Base-by-base conservation (phyloP, 2,888 invertebrate species). In the Alsophila aescularia region DNA sequence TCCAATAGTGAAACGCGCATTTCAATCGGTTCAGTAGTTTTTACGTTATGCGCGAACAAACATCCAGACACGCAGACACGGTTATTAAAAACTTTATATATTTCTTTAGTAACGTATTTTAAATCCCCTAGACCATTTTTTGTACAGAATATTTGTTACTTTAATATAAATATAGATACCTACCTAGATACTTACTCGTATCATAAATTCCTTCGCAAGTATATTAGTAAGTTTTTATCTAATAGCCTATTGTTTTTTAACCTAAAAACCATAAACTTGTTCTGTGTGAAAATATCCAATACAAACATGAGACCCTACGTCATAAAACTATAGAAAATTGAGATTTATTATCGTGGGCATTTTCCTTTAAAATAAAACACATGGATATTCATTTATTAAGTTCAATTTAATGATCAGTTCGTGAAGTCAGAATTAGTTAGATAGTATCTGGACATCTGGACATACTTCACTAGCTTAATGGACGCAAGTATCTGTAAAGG, bases 331-430 rank as follows among this genome's bases (percentile, higher is more conserved):
- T 29, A 10, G 10, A 3, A 27, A 6, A 27, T 27, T 27, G 10
- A 2, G n/a, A 29, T 29, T 29, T 29, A 29, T 29, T 10, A n/a
- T 29, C 29, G n/a, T 29, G 29, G 8, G 0, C 9, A 15, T 40
- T 36, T 35, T 50, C 27, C 16, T 35, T 27, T 16, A 16, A n/a
- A 10, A 7, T 16, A 36, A 16, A 16, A 9, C 31, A 42, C 35
- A 34, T 29, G 15, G 27, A 15, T 18, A 18, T 42, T 42, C 36
- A 42, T 42, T 29, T n/a, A n/a, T n/a, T n/a, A n/a, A 4, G 24
- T n/a, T n/a, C n/a, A 34, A 27, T 49, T 13, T 27, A 49, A 49
- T 35, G 34, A 41, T 32, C 31, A 14, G n/a, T 10, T 37, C 37
- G 14, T 37, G 45, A 29, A 15, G 9, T 44, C n/a, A 6, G 24